A percentile compares a stretch with the other conserved stretches of the same genome.
These are phyloP conservation scores for Oriolus oriolus DNA, from an alignment of 2,113 vertebrate species.

Conservation along the genomic window DNA sequence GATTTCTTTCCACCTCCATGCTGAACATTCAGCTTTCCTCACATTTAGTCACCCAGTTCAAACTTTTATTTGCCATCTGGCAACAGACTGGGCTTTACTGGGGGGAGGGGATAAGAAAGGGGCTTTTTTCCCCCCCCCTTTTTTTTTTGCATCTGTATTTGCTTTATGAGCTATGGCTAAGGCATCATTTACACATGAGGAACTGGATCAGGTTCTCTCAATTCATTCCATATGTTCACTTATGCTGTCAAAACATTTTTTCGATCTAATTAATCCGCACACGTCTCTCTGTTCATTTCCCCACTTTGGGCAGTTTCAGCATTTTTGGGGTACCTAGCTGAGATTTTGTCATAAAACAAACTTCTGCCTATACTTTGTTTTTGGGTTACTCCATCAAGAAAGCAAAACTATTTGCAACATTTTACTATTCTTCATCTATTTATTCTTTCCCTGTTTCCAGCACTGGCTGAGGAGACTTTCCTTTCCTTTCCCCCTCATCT, in stretches of 20 bases:
- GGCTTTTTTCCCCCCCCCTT: fast-evolving
- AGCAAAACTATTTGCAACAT: neutral
- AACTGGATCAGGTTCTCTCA: conserved; percentile 61
- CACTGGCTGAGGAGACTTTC: neutral
- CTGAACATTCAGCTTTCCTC: conserved; percentile 44
- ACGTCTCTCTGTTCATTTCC: conserved; percentile 52
- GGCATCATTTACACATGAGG: conserved; percentile 73
- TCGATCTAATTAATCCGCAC: conserved; percentile 58
- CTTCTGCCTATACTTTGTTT: neutral
- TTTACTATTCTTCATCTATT: neutral
- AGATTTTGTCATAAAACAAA: conserved; percentile 21
- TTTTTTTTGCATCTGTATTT: conserved; percentile 70
- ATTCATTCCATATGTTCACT: conserved; percentile 80
- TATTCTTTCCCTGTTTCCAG: neutral
- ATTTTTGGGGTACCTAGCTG: conserved; percentile 60
- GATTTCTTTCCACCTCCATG: neutral
- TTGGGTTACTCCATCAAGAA: neutral
- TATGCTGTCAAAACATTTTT: conserved; percentile 70
- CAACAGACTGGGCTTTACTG: conserved; percentile 17
- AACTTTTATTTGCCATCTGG: conserved; percentile 75
- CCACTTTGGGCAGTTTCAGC: neutral
- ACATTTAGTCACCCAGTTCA: conserved; percentile 3
- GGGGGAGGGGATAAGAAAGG: neutral
- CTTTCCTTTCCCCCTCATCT: neutral
- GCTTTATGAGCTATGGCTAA: conserved; percentile 73